Percentiles rank a stretch among this genome's conserved stretches.
Conservation (phyloP, 2,888 invertebrate species). For the Drosophila pegasa region DNA sequence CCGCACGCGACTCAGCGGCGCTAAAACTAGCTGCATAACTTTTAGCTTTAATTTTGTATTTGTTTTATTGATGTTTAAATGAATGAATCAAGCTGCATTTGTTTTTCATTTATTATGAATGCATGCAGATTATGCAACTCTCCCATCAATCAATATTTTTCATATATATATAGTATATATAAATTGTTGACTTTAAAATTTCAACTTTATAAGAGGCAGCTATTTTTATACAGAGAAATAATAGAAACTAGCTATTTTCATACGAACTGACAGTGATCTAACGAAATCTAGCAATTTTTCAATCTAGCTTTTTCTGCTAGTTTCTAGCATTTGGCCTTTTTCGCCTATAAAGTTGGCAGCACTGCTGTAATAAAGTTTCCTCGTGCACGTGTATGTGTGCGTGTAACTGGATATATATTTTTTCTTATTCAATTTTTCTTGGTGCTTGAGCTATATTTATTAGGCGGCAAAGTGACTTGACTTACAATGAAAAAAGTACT, state of each 20-base stretch:
- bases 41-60: not conserved
- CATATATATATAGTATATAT: too few relatives aligned
- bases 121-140: not conserved
- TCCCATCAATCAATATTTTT: too few relatives aligned
- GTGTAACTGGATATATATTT: not conserved
- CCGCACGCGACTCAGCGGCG: not conserved
- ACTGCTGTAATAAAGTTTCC: not conserved
- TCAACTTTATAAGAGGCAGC: too few relatives aligned
- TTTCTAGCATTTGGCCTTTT: not conserved
- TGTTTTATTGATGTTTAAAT: not conserved
- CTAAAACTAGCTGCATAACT: not conserved
- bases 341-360: not conserved
- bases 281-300: too few relatives aligned
- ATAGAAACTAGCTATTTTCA: too few relatives aligned
- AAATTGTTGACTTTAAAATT: too few relatives aligned
- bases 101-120: not conserved
- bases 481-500: slow-evolving; percentile 11
- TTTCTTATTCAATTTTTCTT: not conserved
- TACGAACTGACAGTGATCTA: too few relatives aligned
- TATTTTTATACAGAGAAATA: too few relatives aligned
- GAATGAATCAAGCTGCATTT: not conserved
- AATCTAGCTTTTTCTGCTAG: not conserved
- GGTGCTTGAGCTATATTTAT: slow-evolving; percentile 5
- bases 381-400: not conserved
- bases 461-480: not conserved